Base-by-base conservation (phyloP, 2,888 invertebrate species). In the Zeuzera pyrina region DNA sequence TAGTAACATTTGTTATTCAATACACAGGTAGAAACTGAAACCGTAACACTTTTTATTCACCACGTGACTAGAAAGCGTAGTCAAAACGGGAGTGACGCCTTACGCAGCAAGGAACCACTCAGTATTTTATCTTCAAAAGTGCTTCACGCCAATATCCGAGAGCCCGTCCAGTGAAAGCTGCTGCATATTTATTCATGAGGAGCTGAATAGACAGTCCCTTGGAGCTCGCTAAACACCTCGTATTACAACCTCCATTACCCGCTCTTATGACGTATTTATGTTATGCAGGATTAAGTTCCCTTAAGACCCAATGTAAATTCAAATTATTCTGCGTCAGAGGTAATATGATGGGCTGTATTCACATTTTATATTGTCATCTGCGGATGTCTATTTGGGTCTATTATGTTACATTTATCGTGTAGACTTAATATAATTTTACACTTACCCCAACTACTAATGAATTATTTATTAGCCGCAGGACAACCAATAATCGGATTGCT, bases 11-110 rank as follows among this genome's bases (percentile, higher is more conserved):
- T 61, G 45, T 49, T 70, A 73, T 72, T 72, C 72, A 54, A 47
- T 49, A 50, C 63, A 57, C 57, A 59, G 52, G 42, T 45, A 49
- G 50, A 62, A 59, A 63, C 52, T 49, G 55, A 55, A 52, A 50
- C 54, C 49, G 54, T 52, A 58, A 65, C 65, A 72, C 70, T 71
- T 72, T 68, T 71, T 64, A 72, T 60, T 57, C 46, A 49, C 63
- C 59, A 66, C 71, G 71, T 72, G 73, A 68, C 63, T 58, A 36
- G 57, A 59, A 63, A 57, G 35, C 48, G 37, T 41, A 58, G 50
- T 45, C 48, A 12, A 25, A 41, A 42, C 39, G 48, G 38, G 52
- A 45, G 51, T 49, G 54, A 48, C 43, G 52, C 51, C 48, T 33
- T 35, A 30, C 38, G 33, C 41, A 35, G 15, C 19, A 30, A 13